A percentile compares a stretch with the other conserved stretches of the same genome.
Evolutionary conservation across 2,113 vertebrate species (phyloP).

Genomic region (Myxocyprinus asiaticus): DNA sequence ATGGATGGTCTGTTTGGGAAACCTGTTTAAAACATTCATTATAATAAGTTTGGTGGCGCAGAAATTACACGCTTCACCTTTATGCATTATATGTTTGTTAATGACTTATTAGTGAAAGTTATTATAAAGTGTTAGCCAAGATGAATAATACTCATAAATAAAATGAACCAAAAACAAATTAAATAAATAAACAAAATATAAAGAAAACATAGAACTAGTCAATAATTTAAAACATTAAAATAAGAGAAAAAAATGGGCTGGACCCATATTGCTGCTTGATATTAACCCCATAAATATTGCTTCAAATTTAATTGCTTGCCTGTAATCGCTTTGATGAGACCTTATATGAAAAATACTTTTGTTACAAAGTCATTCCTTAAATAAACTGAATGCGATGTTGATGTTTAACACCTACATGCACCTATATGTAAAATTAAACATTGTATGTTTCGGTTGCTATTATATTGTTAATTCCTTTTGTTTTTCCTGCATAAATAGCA

Average conservation of each 20-base stretch:
- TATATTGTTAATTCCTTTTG: not conserved
- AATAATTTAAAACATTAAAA: constrained; percentile 32
- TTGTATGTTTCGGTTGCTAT: not conserved
- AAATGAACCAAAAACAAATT: constrained; percentile 13
- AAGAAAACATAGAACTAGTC: not conserved
- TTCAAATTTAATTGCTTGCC: constrained; percentile 5
- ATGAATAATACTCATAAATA: not conserved
- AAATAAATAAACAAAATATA: not conserved
- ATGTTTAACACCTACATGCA: not conserved
- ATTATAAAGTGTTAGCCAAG: constrained; percentile 11
- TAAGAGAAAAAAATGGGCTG: constrained; percentile 28
- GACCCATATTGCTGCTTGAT: constrained; percentile 39
- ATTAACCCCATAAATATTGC: constrained; percentile 17
- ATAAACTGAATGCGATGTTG: constrained; percentile 9
- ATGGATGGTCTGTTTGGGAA: not conserved
- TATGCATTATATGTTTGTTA: not conserved
- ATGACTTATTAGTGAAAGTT: not conserved
- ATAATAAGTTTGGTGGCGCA: too few species aligned
- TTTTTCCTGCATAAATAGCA: not conserved
- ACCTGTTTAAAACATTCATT: too few species aligned
- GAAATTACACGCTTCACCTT: too few species aligned
- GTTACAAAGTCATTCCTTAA: not conserved
- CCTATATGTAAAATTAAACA: not conserved
- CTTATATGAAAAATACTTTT: constrained; percentile 7
- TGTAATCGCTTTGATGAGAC: constrained; percentile 9